phyloP scores from a whole-genome alignment of 37 sponge, comb jelly and placozoan species.

The Agelas oroides region DNA sequence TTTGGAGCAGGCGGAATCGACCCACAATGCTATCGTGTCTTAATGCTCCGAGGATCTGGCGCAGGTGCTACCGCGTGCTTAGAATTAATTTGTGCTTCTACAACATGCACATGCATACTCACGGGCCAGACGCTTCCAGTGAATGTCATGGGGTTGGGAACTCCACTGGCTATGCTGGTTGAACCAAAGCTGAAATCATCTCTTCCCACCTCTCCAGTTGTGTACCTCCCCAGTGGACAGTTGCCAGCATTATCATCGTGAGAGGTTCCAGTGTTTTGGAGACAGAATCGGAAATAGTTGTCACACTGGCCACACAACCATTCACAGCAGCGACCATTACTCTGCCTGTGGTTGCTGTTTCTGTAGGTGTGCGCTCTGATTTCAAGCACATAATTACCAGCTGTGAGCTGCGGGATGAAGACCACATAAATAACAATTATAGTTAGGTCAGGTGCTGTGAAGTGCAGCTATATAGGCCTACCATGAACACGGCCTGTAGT shows the following conservation, averaged over 20 bases:
- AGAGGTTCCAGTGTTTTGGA: constrained; percentile 9
- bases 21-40: too few species aligned
- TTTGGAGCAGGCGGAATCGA: too few species aligned
- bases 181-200: constrained; percentile 36
- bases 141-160: constrained; percentile 55
- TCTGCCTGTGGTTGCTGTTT: constrained; percentile 22
- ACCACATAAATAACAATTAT: too few species aligned
- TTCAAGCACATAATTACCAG: constrained; percentile 18
- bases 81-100: neutral
- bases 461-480: too few species aligned
- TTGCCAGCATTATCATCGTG: constrained; percentile 35
- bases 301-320: constrained; percentile 46
- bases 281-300: constrained; percentile 52
- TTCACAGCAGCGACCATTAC: constrained; percentile 41
- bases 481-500: too few species aligned
- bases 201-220: constrained; percentile 42
- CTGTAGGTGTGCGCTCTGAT: constrained; percentile 16
- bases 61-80: too few species aligned
- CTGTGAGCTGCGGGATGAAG: too few species aligned
- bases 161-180: constrained; percentile 24
- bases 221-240: constrained; percentile 52
- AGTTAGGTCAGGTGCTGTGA: too few species aligned
- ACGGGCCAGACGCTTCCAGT: constrained; percentile 20
- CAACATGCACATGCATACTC: neutral
- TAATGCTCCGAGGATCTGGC: too few species aligned